Percentiles rank a stretch among this genome's conserved stretches.
Evolutionary conservation across 2,888 invertebrate genomes (phyloP).

Genomic region (Mystacides longicornis): DNA sequence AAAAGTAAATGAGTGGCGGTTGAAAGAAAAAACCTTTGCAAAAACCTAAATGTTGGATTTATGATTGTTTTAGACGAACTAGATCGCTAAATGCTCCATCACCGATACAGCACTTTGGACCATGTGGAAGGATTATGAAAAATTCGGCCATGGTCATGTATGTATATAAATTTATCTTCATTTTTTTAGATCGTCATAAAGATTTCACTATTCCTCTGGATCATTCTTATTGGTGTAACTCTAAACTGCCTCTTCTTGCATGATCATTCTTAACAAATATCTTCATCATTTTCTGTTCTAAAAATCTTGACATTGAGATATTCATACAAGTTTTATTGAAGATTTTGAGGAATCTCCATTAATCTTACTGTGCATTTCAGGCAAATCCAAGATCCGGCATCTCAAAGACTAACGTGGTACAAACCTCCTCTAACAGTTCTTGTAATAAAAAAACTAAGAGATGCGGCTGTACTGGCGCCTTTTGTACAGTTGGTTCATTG

Average conservation of each 20-base stretch:
- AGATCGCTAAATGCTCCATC: slow-evolving; percentile 93
- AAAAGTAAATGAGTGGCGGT: no score
- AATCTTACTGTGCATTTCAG: slow-evolving; percentile 42
- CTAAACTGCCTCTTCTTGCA: no score
- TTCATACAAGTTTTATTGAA: no score
- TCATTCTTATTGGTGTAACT: no score
- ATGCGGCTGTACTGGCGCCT: slow-evolving; percentile 79
- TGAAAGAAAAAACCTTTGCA: no score
- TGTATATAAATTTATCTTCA: slow-evolving; percentile 45
- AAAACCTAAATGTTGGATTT: no score
- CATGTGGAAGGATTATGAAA: slow-evolving; percentile 96
- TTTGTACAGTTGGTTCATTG: slow-evolving; percentile 90
- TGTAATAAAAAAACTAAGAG: slow-evolving; percentile 94
- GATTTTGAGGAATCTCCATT: not conserved
- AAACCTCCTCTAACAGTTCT: slow-evolving; percentile 93
- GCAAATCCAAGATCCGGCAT: slow-evolving; percentile 96
- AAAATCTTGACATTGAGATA: no score
- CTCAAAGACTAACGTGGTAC: slow-evolving; percentile 94
- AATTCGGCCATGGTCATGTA: slow-evolving; percentile 95
- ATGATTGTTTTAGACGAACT: slow-evolving; percentile 79
- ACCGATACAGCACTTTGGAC: slow-evolving; percentile 94
- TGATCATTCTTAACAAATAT: no score
- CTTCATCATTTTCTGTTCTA: no score
- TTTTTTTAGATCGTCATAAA: not conserved
- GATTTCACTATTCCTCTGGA: no score